Percentiles rank a stretch among this genome's conserved stretches.
Conservation (phyloP, 2,113 vertebrate species). For the Alaudala cheleensis region DNA sequence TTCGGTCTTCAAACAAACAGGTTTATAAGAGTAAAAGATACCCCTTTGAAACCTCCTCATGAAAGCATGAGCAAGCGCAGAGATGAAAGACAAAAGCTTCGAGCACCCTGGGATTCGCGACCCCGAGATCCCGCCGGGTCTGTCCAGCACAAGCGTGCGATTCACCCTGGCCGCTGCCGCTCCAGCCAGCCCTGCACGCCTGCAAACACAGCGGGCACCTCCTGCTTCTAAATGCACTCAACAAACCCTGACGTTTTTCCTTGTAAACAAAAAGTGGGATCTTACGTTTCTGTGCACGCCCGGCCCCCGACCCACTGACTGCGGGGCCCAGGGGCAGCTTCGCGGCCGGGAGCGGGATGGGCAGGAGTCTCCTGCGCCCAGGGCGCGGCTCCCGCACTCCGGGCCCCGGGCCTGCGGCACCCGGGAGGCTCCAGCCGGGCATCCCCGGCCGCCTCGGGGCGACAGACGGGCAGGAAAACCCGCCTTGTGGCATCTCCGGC, state of each 20-base stretch:
- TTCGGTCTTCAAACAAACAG: background rate
- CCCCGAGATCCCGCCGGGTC: fast-evolving
- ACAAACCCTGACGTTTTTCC: fast-evolving
- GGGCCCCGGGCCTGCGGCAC: background rate
- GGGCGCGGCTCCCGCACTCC: background rate
- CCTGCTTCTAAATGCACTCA: fast-evolving
- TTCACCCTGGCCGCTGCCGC: fast-evolving
- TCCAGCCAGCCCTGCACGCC: fast-evolving
- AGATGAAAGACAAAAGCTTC: fast-evolving
- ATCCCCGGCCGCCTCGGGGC: background rate
- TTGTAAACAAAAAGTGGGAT: fast-evolving
- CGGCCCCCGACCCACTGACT: fast-evolving
- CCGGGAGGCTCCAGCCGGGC: too few relatives aligned
- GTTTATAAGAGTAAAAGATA: background rate
- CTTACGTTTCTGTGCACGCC: fast-evolving
- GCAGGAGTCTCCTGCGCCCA: background rate
- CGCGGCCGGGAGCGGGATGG: fast-evolving
- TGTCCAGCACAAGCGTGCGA: fast-evolving
- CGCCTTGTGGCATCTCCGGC: background rate
- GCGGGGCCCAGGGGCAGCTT: fast-evolving
- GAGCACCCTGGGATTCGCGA: fast-evolving
- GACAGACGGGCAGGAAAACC: background rate
- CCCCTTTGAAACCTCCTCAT: background rate
- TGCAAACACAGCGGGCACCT: fast-evolving
- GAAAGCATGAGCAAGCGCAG: background rate